phyloP scores from a whole-genome alignment of 2,797 vertebrate species.

The Chiroxiphia lanceolata region DNA sequence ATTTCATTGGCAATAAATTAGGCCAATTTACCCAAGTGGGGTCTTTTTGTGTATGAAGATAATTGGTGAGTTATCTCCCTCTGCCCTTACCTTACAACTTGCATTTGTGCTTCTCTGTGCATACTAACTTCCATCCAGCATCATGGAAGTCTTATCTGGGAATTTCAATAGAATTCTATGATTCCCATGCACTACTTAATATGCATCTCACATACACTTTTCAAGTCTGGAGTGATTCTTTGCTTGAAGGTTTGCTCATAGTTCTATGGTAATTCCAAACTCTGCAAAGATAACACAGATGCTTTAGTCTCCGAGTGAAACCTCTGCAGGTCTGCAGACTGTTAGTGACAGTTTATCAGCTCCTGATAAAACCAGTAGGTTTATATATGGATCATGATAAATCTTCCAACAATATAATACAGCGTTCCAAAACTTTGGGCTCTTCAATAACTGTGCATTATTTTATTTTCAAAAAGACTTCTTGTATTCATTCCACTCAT shows the following conservation, averaged over 20 bases:
- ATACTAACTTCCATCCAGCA: background rate
- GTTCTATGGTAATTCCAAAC: constrained; percentile 7
- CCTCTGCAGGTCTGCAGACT: background rate
- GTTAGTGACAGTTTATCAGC: background rate
- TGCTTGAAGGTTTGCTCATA: background rate
- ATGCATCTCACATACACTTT: background rate
- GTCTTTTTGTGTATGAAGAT: background rate
- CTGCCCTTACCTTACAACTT: background rate
- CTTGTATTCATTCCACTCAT: constrained; percentile 54
- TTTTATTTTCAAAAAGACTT: constrained; percentile 55
- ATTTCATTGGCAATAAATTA: background rate
- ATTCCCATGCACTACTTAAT: background rate
- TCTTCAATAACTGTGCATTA: constrained; percentile 27
- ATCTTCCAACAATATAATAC: constrained; percentile 26
- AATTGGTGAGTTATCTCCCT: background rate
- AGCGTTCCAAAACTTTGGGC: constrained; percentile 34
- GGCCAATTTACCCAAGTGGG: background rate
- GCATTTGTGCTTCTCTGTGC: background rate
- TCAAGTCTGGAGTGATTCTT: background rate
- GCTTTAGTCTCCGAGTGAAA: background rate
- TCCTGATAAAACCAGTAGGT: background rate
- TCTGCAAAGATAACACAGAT: constrained; percentile 1
- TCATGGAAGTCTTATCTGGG: background rate
- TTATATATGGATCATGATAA: constrained; percentile 33
- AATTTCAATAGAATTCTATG: background rate